Base-by-base conservation (phyloP, 2,113 vertebrate genomes). In the Phrynosoma platyrhinos region DNA sequence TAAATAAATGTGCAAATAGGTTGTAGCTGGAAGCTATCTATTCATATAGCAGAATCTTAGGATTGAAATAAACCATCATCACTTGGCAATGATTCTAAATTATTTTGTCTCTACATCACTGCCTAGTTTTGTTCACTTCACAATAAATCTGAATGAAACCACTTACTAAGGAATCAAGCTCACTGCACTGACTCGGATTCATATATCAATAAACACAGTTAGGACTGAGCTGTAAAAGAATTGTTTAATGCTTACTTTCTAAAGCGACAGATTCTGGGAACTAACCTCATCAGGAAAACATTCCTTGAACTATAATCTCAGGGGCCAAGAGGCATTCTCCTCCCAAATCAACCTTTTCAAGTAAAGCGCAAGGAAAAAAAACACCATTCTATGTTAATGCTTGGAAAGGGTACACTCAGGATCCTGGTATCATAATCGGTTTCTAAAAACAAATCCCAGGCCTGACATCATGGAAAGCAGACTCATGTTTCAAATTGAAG, bases 401-500 rank as follows among this genome's bases (percentile, higher is more conserved):
- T 3, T 52, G 25, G 36, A 13, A 14, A 83, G 13, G 42, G 25
- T 47, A 52, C 69, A 69, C 40, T 82, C 42, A 69, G 64, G 25
- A 20, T 83, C 40, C 66, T 83, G 25, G 66, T 69, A 18, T 69
- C 55, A 55, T 53, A 52, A 79, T 30, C 52, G 8, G 25, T 83
- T 69, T 83, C 82, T 82, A 69, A n/a, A 40, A 66, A 71, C 53
- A 55, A 32, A 64, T 9, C 10, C n/a, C 62, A 3, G 62, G 80
- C 40, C 25, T 68, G 32, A 42, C 36, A 83, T 71, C 82, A 55
- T 21, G 18, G 68, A 83, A 72, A 52, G 4, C 68, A 25, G 53
- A 47, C 68, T 83, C 27, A 53, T 72, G 47, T 83, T 83, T 83
- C 68, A 72, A 72, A 53, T 23, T 53, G 42, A 71, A 83, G 71